Evolutionary conservation across 2,113 vertebrate genomes (phyloP).

Genomic region (Alouatta palliata): DNA sequence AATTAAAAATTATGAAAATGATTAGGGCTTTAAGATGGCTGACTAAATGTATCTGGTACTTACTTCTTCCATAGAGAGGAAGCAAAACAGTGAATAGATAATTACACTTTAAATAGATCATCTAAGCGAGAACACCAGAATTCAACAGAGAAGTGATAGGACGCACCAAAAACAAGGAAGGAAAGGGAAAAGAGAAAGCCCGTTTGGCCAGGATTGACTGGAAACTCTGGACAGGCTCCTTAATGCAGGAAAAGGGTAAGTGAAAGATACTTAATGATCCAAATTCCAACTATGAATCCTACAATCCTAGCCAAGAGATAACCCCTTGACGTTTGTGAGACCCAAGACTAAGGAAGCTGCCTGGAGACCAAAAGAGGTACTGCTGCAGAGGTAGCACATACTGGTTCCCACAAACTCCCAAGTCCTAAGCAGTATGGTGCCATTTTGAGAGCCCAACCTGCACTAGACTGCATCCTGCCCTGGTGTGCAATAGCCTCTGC

Average conservation of each 20-base stretch:
- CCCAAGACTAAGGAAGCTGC: not conserved
- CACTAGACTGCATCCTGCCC: not conserved
- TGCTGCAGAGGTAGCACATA: not conserved
- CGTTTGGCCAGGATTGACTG: not conserved
- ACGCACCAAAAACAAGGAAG: not conserved
- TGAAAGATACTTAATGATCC: not conserved
- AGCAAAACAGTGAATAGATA: not conserved
- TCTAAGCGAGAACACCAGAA: not conserved
- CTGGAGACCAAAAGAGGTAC: not conserved
- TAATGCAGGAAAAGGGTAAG: not conserved
- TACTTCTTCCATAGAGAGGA: not conserved
- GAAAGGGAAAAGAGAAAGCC: not conserved
- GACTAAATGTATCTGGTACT: not conserved
- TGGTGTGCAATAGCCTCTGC: not conserved
- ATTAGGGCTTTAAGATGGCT: not conserved
- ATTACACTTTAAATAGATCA: not conserved
- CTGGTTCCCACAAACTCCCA: not conserved
- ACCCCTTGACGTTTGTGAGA: not conserved
- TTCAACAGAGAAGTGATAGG: not conserved
- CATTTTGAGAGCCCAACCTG: not conserved
- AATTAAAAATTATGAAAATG: not conserved
- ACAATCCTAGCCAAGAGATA: not conserved
- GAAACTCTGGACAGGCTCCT: not conserved
- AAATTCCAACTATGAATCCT: not conserved
- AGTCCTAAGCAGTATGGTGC: not conserved